Evolutionary conservation across 2,797 vertebrate genomes (phyloP).

Genomic region (Macroramphosus scolopax): DNA sequence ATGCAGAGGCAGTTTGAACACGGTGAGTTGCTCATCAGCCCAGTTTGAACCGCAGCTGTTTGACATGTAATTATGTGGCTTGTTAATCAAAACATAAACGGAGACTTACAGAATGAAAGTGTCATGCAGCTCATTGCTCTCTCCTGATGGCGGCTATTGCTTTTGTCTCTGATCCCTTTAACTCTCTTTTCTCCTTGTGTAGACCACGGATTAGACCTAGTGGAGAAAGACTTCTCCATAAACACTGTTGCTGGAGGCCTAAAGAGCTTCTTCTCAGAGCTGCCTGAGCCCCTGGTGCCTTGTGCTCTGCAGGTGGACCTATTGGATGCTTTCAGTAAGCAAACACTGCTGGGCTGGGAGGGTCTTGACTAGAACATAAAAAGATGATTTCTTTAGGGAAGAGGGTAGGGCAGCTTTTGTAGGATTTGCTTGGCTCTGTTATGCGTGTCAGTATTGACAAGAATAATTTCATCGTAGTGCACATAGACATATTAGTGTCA

Average conservation of each 20-base stretch:
- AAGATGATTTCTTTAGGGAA: no score
- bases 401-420: background rate
- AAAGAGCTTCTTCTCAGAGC: slow-evolving; percentile 95
- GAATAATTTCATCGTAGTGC: slow-evolving; percentile 7
- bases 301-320: slow-evolving; percentile 89
- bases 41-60: slow-evolving; percentile 51
- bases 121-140: no score
- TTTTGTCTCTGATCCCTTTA: background rate
- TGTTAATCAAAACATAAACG: no score
- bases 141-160: no score
- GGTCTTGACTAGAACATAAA: no score
- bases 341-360: background rate
- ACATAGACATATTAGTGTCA: slow-evolving; percentile 16
- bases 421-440: no score
- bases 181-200: background rate
- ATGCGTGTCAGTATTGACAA: no score
- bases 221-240: slow-evolving; percentile 92
- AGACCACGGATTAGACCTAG: slow-evolving; percentile 88
- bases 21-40: slow-evolving; percentile 76
- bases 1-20: slow-evolving; percentile 95
- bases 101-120: no score
- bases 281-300: slow-evolving; percentile 91
- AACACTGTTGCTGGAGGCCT: slow-evolving; percentile 92
- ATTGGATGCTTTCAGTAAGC: slow-evolving; percentile 95
- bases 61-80: slow-evolving; percentile 48